Percentiles rank a stretch among this genome's conserved stretches.
These are phyloP conservation scores for Drosophila peninsularis DNA, from an alignment of 2,888 invertebrate species.

Conservation along the genomic window DNA sequence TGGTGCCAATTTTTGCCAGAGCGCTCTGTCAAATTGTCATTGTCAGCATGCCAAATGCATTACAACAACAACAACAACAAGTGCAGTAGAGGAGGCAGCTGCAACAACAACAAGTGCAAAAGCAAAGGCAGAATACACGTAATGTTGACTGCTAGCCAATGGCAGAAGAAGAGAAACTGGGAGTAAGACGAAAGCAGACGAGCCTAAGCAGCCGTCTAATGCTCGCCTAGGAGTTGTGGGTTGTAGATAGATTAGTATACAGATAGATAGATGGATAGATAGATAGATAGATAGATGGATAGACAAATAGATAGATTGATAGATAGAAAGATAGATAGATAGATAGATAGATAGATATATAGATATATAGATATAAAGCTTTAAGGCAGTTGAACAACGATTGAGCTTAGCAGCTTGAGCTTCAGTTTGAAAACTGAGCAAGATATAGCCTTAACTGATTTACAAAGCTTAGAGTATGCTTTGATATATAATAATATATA, in stretches of 20 bases:
- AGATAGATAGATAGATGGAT: too few relatives aligned
- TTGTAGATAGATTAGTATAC: too few relatives aligned
- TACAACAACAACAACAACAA: conserved; percentile 53
- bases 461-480: too few relatives aligned
- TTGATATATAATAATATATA: too few relatives aligned
- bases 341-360: too few relatives aligned
- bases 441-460: too few relatives aligned
- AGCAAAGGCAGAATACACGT: conserved; percentile 29
- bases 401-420: background rate
- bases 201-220: background rate
- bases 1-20: conserved; percentile 82
- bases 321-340: too few relatives aligned
- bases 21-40: conserved; percentile 83
- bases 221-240: background rate
- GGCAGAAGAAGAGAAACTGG: background rate
- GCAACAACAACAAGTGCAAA: conserved; percentile 30
- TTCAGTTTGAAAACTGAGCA: background rate
- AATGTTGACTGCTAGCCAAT: conserved; percentile 46
- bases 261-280: too few relatives aligned
- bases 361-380: too few relatives aligned
- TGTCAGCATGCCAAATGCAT: conserved; percentile 83
- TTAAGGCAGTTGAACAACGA: too few relatives aligned
- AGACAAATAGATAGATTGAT: too few relatives aligned
- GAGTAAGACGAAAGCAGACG: background rate
- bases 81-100: background rate